Base-by-base conservation (phyloP, 2,888 invertebrate genomes). In the Ichneumoninae sp. region DNA sequence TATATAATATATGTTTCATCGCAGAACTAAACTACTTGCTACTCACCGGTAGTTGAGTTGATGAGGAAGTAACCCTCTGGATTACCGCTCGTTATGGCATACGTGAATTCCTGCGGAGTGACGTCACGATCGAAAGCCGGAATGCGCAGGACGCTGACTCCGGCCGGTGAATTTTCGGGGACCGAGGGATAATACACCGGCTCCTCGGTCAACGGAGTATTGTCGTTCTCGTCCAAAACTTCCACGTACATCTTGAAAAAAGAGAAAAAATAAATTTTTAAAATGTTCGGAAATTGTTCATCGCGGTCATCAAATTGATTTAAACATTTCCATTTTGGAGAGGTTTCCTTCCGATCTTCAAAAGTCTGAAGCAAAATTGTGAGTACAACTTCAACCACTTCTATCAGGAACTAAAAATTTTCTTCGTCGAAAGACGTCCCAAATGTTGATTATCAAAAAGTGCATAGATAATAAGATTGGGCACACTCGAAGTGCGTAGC, bases 141-240 rank as follows among this genome's bases (percentile, higher is more conserved):
- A 79, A 99, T 95, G 92, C 96, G 95, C 50, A 97, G 95, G 78
- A 99, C 96, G 86, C 95, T 95, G 85, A 96, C 95, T 88, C 96
- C 97, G 50, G 95, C 94, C 16, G 96, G 95, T 90, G 97, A 96
- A 93, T 97, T 97, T 95, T 98, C 98, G 47, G 95, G 93, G 85
- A 99, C 96, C 44, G 95, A 95, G 3, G 97, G 97, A 92, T 96
- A 96, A 95, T 99, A 99, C 83, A 97, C 96, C 16, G 99, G 98
- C 90, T 96, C 96, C 89, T 96, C 96, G 85, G 98, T 98, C 94
- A 98, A 95, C 76, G 99, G 99, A 63, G 96, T 96, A 95, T 99
- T 98, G 95, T 99, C 99, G 94, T 99, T 99, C 92, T 97, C 97
- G 94, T 99, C 98, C 89, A 96, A 95, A 87, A 99, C 97, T 92